Percentiles rank a stretch among this genome's conserved stretches.
phyloP scores from a whole-genome alignment of 37 sponge, comb jelly and placozoan genomes.

The Dysidea cf. avara region DNA sequence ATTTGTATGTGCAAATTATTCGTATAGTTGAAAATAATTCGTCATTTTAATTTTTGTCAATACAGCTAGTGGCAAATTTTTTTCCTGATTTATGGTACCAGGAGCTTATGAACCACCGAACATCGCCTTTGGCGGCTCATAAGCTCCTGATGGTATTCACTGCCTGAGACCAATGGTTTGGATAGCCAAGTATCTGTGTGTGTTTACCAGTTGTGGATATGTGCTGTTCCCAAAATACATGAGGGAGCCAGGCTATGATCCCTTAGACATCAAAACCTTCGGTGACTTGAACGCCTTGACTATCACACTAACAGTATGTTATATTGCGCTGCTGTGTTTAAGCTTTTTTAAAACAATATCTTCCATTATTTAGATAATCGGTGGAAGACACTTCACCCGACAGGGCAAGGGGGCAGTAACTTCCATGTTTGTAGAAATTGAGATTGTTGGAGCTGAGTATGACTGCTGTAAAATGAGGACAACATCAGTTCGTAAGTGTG shows the following conservation, averaged over 20 bases:
- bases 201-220: slow-evolving; percentile 78
- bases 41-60: no score
- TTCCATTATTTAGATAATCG: slow-evolving; percentile 74
- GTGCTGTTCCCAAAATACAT: slow-evolving; percentile 94
- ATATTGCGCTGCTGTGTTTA: no score
- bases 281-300: slow-evolving; percentile 29
- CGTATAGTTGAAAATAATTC: no score
- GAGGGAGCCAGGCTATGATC: slow-evolving; percentile 81
- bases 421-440: slow-evolving; percentile 87
- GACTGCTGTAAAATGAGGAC: slow-evolving; percentile 81
- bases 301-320: slow-evolving; percentile 48
- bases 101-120: neutral
- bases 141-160: no score
- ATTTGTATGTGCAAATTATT: no score
- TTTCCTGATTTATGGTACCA: no score
- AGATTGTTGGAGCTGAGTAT: slow-evolving; percentile 73
- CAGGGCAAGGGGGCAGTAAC: slow-evolving; percentile 76
- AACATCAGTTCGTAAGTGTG: slow-evolving; percentile 67
- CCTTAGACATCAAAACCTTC: slow-evolving; percentile 56
- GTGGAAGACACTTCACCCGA: slow-evolving; percentile 80
- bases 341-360: no score
- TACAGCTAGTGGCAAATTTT: no score
- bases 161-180: no score
- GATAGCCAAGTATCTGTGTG: neutral
- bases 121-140: neutral